Base-by-base conservation (phyloP, 2,888 invertebrate genomes). In the Himalopsyche japonica region DNA sequence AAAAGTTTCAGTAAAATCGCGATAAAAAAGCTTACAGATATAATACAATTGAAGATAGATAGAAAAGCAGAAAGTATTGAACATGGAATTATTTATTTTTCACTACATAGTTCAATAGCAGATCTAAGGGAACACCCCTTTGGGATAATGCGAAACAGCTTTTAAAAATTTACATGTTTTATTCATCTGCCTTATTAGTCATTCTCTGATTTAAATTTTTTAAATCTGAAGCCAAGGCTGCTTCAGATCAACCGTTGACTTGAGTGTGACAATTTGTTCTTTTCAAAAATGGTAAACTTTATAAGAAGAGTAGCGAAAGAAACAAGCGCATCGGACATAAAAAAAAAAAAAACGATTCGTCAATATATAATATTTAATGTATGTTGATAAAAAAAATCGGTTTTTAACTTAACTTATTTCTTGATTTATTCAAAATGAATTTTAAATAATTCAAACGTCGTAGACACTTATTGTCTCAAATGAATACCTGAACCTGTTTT, bases 151-250 rank as follows among this genome's bases (percentile, higher is more conserved):
- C 48, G 47, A 18, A 48, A 48, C 48, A 79, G 79, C 48, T 47
- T 79, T 79, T 79, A 79, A 79, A 79, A 77, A 48, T 48, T 15
- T 47, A 48, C 79, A 79, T 79, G 43, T 48, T 79, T 79, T 79
- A 79, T 79, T 79, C 79, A 79, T 79, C 48, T 1, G 7, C 1
- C 79, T 79, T 79, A 79, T 79, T 79, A 79, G 79, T 48, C 49
- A 79, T 79, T 79, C 79, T 48, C 47, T 48, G 48, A 79, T 79
- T 79, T 79, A 27, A 79, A 48, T 24, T 79, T 79, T 79, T 18
- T 47, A 79, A 79, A 79, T 15, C 79, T 48, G 18, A 48, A 79
- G 49, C 79, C 30, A 24, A 10, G n/a, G 77, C 77, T 77, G 30
- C 18, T 34, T 77, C 34, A 37, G 6, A 70, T 70, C 27, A 15